A percentile compares a stretch with the other conserved stretches of the same genome.
These are phyloP conservation scores for Ispidina picta DNA, from an alignment of 2,797 vertebrate species.

Conservation along the genomic window DNA sequence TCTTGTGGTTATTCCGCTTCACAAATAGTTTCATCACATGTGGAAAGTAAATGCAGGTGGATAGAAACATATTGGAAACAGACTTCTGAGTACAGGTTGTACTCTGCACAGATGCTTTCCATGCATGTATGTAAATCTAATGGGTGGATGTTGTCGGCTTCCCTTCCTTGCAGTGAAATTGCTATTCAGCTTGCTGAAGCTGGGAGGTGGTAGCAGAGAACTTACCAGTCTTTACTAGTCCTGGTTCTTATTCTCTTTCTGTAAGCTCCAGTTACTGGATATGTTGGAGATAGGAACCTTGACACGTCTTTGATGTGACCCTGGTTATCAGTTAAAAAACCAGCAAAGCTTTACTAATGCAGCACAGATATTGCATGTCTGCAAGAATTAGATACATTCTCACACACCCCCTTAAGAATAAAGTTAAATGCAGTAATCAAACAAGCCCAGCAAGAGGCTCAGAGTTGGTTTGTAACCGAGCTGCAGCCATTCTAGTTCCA, in stretches of 20 bases:
- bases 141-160: not conserved
- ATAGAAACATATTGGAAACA: not conserved
- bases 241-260: not conserved
- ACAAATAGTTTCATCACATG: not conserved
- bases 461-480: not conserved
- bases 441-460: not conserved
- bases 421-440: not conserved
- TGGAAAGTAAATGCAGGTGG: not conserved
- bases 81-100: not conserved
- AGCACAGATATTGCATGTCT: not conserved
- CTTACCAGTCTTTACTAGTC: not conserved
- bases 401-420: not conserved
- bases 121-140: not conserved
- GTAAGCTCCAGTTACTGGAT: not conserved
- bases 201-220: not conserved
- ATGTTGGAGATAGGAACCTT: not conserved
- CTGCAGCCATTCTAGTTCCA: not conserved
- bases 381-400: not conserved
- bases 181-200: not conserved
- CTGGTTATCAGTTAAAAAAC: not conserved
- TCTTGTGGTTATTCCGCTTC: not conserved
- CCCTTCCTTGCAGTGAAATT: not conserved
- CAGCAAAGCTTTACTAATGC: slow-evolving; percentile 1
- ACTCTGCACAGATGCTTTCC: not conserved
- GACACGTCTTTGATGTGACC: not conserved